Base-by-base conservation (phyloP, 2,113 vertebrate species). In the Anser cygnoides region DNA sequence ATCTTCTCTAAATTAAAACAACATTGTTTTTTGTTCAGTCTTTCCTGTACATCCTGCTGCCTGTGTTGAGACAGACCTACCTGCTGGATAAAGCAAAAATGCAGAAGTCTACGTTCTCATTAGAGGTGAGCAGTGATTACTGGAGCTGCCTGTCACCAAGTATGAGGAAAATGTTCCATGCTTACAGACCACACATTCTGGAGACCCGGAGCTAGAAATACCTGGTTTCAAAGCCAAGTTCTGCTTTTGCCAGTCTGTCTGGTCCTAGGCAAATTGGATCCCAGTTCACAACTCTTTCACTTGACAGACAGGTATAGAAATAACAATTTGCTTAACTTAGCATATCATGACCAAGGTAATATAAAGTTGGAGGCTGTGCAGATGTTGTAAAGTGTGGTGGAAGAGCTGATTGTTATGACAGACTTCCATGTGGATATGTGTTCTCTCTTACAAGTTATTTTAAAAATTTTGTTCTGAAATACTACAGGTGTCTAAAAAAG, bases 1-100 rank as follows among this genome's bases (percentile, higher is more conserved):
- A 58, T 92, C 77, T 87, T 74, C 74, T 91, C 58, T 85, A 73
- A 92, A 72, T 66, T 83, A 83, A 85, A 96, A 76, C 41, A 79
- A 58, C 6, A 8, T 35, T 83, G 28, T 21, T 50, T 95, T 91
- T 85, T 88, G 41, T 79, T 94, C 58, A 79, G 50, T 68, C 20
- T 88, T 84, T 65, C 44, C 73, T 59, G 0, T 76, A 77, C 70
- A 67, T 72, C 19, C 87, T 84, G 31, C 35, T 81, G 74, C 70
- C 37, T 73, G 22, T 52, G 37, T 54, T 74, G n/a, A 94, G 80
- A 63, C 10, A 68, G 70, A 33, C 20, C 41, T 21, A 72, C 37
- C 20, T 87, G 33, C 29, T 3, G 2, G 35, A 82, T 63, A 93
- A 93, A 91, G 68, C 55, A 84, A 70, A 94, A 93, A 76, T 80